Conservation (phyloP, 1,140 invertebrate species). For the Eubasilissa regina region DNA sequence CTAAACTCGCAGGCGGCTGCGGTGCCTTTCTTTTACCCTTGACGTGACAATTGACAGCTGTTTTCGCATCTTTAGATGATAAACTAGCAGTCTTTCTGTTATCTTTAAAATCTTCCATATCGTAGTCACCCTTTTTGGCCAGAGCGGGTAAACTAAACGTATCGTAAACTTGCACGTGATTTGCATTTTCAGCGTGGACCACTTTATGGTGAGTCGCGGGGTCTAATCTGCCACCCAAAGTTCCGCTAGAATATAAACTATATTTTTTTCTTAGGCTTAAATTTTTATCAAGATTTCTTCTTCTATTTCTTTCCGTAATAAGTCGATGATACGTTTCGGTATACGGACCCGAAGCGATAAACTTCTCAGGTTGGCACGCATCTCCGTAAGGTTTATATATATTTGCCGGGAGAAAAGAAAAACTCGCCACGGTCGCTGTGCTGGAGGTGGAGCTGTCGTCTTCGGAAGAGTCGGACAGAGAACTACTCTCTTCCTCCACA, state of each 20-base stretch:
- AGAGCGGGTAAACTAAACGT: conserved; percentile 73
- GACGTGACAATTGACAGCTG: conserved; percentile 74
- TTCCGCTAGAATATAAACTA: conserved; percentile 73
- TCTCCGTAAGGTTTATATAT: conserved; percentile 69
- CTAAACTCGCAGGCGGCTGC: conserved; percentile 72
- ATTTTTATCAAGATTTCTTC: conserved; percentile 72
- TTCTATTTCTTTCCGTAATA: conserved; percentile 74
- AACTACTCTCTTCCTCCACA: conserved; percentile 28
- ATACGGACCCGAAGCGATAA: conserved; percentile 70
- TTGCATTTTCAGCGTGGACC: conserved; percentile 56
- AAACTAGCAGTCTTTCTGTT: conserved; percentile 73
- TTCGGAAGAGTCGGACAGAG: conserved; percentile 62
- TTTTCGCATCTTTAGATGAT: conserved; percentile 68
- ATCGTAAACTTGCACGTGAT: conserved; percentile 65
- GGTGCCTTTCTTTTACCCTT: conserved; percentile 84
- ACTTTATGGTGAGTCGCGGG: conserved; percentile 12
- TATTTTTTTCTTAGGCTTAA: conserved; percentile 78
- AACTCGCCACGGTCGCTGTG: conserved; percentile 80
- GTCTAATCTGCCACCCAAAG: conserved; percentile 61
- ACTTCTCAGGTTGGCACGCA: conserved; percentile 64
- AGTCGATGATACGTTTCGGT: conserved; percentile 76
- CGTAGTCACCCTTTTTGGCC: conserved; percentile 62
- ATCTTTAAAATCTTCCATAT: conserved; percentile 63
- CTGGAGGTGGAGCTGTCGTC: conserved; percentile 71
- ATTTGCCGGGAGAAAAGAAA: conserved; percentile 77